Percentiles rank a stretch among this genome's conserved stretches.
phyloP scores from a whole-genome alignment of 2,797 vertebrate species.

The Lerista edwardsae region DNA sequence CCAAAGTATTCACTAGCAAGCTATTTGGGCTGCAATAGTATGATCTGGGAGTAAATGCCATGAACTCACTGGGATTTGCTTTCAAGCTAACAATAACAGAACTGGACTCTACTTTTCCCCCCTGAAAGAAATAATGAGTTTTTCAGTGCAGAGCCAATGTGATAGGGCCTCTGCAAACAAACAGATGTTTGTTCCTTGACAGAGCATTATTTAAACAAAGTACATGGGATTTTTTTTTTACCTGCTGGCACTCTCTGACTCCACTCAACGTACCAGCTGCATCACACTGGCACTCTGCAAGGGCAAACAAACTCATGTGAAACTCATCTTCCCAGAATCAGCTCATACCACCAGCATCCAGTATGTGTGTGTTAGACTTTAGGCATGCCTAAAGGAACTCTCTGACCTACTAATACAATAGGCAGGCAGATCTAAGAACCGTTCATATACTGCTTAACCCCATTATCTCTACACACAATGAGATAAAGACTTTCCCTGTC shows the following conservation, averaged over 20 bases:
- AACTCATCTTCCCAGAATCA: slow-evolving; percentile 41
- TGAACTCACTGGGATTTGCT: background rate
- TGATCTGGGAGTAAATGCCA: background rate
- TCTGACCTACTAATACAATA: background rate
- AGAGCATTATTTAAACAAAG: background rate
- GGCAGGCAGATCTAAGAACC: fast-evolving
- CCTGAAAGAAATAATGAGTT: background rate
- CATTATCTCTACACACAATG: no score
- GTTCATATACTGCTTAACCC: background rate
- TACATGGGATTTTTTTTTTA: slow-evolving; percentile 72
- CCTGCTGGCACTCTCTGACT: slow-evolving; percentile 89
- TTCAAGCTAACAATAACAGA: background rate
- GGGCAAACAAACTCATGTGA: slow-evolving; percentile 41
- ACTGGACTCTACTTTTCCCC: background rate
- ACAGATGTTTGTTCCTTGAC: background rate
- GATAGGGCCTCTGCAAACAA: background rate
- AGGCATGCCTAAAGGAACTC: background rate
- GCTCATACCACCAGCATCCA: background rate
- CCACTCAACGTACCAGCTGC: slow-evolving; percentile 88
- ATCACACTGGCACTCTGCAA: slow-evolving; percentile 89
- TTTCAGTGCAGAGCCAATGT: background rate
- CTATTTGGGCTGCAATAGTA: background rate
- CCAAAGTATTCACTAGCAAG: no score
- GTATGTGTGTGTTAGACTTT: background rate
- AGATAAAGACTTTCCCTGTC: background rate